Evolutionary conservation across 2,888 invertebrate species (phyloP), one percentile per base, ranked within the genome.

Genomic region (Axea sp.): DNA sequence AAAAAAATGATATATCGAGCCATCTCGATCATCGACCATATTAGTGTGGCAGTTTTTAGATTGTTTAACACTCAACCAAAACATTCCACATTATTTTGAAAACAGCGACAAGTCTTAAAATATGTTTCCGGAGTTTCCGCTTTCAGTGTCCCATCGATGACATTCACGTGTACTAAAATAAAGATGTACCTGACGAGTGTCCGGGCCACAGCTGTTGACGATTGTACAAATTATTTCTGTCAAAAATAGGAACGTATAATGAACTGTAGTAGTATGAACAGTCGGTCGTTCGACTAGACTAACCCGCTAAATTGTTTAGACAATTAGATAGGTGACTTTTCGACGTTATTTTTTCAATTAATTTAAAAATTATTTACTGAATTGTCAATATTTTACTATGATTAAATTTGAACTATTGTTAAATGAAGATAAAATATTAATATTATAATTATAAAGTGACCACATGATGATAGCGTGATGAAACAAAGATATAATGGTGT

Each of bases 81-180:
- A 71, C 69, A 62, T 71, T 55, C 47, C 60, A 41, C 62, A 37
- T 62, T 71, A 62, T 71, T 71, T 62, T 71, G 62, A 26, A 71
- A 71, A 69, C 59, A 62, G 24, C 6, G 43, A 55, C 28, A 53
- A n/a, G 7, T 14, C 39, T 39, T 30, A 43, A 68, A 68, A 59
- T 41, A 55, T 19, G 14, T 35, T 59, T 68, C 68, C 68, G 68
- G 59, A 24, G 43, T 49, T 67, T 67, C 12, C 43, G 19, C 53
- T 39, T 31, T 43, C 53, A 45, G 9, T 45, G 24, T 45, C n/a
- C 11, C 43, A 30, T 49, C 55, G 8, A 47, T 17, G 57, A 68
- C 5, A 28, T 33, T 39, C 17, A 0, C 24, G 6, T 5, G 14
- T n/a, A 31, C 49, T 31, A 41, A 51, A 68, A 68, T 59, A 68